Evolutionary conservation across 2,113 vertebrate species (phyloP).

Genomic region (Prolemur simus): DNA sequence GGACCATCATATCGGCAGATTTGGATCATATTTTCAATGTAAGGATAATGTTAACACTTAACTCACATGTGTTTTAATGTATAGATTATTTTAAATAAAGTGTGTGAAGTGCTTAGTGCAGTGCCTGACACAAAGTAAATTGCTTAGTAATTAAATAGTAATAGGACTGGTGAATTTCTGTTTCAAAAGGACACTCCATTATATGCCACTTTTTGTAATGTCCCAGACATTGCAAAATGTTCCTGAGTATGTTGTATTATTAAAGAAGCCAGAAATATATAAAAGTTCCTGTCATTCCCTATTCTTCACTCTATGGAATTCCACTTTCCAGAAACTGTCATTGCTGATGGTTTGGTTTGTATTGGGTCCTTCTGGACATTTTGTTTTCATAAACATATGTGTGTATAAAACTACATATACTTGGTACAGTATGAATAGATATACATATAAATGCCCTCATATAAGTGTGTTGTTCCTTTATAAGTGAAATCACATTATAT

Average conservation of each 20-base stretch:
- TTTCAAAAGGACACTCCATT: not conserved
- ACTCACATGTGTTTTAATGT: not conserved
- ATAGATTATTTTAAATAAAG: not conserved
- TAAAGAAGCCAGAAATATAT: not conserved
- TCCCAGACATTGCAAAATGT: not conserved
- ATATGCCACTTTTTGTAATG: not conserved
- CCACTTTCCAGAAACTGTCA: not conserved
- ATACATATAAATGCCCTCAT: not conserved
- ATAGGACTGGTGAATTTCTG: not conserved
- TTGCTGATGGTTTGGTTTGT: not conserved
- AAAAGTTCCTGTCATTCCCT: not conserved
- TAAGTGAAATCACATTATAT: not conserved
- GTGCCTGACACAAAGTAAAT: not conserved
- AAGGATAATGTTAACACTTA: not conserved
- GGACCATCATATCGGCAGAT: not conserved
- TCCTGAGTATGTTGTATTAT: not conserved
- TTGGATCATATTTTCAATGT: not conserved
- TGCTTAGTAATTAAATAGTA: constrained; percentile 4
- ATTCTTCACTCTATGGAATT: not conserved
- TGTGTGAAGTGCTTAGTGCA: not conserved
- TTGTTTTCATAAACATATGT: not conserved
- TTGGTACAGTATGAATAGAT: not conserved
- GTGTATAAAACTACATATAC: not conserved
- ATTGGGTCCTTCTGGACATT: not conserved
- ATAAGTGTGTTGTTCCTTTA: not conserved